Evolutionary conservation across 2,113 vertebrate genomes (phyloP), one percentile per base, ranked within the genome.

Genomic region (Thomomys bottae): DNA sequence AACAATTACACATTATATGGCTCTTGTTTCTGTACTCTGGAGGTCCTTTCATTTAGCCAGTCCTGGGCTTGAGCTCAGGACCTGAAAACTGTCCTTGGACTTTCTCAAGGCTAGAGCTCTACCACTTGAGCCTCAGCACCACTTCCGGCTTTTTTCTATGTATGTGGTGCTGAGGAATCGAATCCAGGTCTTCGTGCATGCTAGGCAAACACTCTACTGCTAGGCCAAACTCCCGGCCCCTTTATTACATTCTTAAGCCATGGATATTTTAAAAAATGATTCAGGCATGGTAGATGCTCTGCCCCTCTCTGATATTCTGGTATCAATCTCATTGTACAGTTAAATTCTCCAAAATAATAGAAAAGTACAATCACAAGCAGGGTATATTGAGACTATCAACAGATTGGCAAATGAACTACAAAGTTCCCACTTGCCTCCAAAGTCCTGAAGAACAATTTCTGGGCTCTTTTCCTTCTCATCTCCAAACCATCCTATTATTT

Each of bases 231-330:
- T n/a, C n/a, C n/a, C n/a, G n/a, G n/a, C n/a, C n/a, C n/a, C 36
- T 40, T 70, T 87, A 87, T 64, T 15, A 77, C 88, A 75, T n/a
- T 81, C 64, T 77, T 93, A 68, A 81, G 87, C 49, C 61, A 34
- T 75, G 6, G n/a, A n/a, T 70, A n/a, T 63, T 4, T 64, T 14
- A 20, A 28, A 20, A 30, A 26, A 12, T 10, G 30, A 12, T 66
- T 1, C 15, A 54, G 49, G 49, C 49, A 15, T 87, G 59, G 23
- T 84, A 26, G 23, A 21, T 73, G 12, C 34, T 59, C 2, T 38
- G 38, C 4, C 4, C 12, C 45, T 84, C 84, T 88, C 40, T 93
- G 32, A 64, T 75, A 87, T 5, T 40, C 42, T 83, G 57, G 11
- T 20, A 14, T 84, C 21, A 68, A 28, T 80, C 28, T 79, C 49